Evolutionary conservation across 2,113 vertebrate species (phyloP), one percentile per base, ranked within the genome.

Genomic region (Verasper variegatus): DNA sequence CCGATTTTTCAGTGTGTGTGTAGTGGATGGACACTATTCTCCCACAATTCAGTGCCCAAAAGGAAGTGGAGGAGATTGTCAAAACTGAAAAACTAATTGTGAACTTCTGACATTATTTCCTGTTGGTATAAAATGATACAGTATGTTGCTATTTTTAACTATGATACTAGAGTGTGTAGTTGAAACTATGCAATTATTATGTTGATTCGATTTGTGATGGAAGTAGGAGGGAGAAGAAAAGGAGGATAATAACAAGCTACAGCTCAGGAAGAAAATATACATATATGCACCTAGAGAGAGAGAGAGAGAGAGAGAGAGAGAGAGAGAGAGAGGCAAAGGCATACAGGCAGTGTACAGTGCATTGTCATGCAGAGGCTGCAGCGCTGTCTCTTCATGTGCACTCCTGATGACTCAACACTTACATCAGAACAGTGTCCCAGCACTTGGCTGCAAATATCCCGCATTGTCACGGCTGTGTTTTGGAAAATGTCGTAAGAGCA

Each of bases 381-480:
- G 87, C 83, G 71, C 35, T 20, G 40, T 37, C 13, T 76, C 75
- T 56, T 74, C 8, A 3, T 26, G 71, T 61, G 71, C 71, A 4
- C 24, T 56, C 63, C 3, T 73, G 72, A 87, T 91, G 90, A 91
- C 88, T 88, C 90, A 70, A 71, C 88, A 88, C 8, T 37, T 72
- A 42, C 11, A 12, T 42, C 40, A 11, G 10, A 3, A 42, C 40
- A 74, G 10, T 13, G 17, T 1, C 24, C 13, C 9, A 61, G 26
- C 51, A 27, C 35, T 37, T 37, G 35, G 49, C n/a, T 40, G 45
- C 45, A 47, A 17, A 47, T 17, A 6, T 24, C n/a, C 3, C 61
- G 65, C 52, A 18, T 18, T 11, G 65, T 47, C 54, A 74, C 47
- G 3, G 57, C 42, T 54, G 11, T 26, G n/a, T 2, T 10, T 18